A percentile compares a stretch with the other conserved stretches of the same genome.
phyloP scores from a whole-genome alignment of 2,797 vertebrate genomes.

The Manis pentadactyla region DNA sequence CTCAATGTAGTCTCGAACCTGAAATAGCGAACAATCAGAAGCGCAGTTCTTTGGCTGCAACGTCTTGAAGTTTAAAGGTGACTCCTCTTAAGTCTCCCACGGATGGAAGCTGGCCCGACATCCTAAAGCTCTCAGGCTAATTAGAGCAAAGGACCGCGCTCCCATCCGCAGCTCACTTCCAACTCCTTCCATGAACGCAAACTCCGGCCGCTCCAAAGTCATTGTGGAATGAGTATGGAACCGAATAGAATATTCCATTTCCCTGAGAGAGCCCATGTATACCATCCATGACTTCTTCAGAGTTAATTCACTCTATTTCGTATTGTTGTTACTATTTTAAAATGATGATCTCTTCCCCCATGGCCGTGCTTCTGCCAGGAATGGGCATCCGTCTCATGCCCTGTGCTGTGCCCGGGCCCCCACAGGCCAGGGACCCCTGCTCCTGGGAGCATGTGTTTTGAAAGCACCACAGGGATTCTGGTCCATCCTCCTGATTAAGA shows the following conservation, averaged over 20 bases:
- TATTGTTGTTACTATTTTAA: not conserved
- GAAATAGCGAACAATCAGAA: not conserved
- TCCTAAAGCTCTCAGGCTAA: slow-evolving; percentile 46
- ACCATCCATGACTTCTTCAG: not conserved
- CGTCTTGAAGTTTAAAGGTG: slow-evolving; percentile 35
- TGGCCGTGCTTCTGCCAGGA: fast-evolving
- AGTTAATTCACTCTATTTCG: not conserved
- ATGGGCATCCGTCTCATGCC: not conserved
- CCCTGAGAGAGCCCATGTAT: not conserved
- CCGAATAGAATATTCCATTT: not conserved
- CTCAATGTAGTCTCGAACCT: not conserved
- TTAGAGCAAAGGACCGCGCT: not conserved
- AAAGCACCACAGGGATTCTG: not conserved
- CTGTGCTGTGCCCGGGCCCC: not conserved
- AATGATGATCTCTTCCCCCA: not conserved
- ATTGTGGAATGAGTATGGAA: not conserved
- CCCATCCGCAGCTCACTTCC: not conserved
- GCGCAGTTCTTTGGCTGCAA: slow-evolving; percentile 14
- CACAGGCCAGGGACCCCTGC: fast-evolving
- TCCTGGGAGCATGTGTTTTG: not conserved
- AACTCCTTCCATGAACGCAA: not conserved
- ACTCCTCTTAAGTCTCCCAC: slow-evolving; percentile 19
- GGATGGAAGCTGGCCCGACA: not conserved
- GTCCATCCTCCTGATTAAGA: not conserved
- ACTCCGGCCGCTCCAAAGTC: not conserved